These are phyloP conservation scores for Lampropteryx suffumata DNA, from an alignment of 2,888 invertebrate genomes.

Conservation along the genomic window DNA sequence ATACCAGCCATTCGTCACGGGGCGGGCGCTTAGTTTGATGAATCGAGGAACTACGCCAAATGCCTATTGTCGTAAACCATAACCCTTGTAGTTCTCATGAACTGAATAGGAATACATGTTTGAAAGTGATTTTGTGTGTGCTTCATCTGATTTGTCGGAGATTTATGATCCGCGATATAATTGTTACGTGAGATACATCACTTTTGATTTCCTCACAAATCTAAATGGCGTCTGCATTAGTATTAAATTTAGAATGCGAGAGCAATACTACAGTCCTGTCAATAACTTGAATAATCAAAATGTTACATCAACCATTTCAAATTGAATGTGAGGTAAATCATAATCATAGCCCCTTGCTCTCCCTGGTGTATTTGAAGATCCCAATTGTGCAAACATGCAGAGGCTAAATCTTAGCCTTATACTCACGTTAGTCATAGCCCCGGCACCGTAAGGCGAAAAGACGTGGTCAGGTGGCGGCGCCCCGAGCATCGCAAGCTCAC, in stretches of 20 bases:
- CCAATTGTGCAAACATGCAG: too few species aligned
- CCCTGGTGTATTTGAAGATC: too few species aligned
- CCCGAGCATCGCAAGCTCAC: conserved; percentile 81
- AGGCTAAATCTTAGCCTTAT: too few species aligned
- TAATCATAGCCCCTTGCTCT: too few species aligned
- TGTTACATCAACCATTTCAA: too few species aligned
- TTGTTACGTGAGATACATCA: conserved; percentile 12
- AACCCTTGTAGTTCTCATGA: conserved; percentile 55
- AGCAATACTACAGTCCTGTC: too few species aligned
- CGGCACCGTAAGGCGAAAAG: conserved; percentile 85
- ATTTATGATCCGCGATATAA: conserved; percentile 14
- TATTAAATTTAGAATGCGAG: too few species aligned
- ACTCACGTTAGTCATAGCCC: conserved; percentile 86
- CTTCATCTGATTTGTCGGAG: conserved; percentile 15
- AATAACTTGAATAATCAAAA: too few species aligned
- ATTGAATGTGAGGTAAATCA: too few species aligned
- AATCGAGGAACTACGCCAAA: conserved; percentile 69
- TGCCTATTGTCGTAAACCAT: conserved; percentile 53
- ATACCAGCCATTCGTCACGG: conserved; percentile 56
- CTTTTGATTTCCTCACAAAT: neutral
- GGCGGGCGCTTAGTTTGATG: conserved; percentile 50
- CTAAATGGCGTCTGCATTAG: too few species aligned
- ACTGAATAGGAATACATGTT: conserved; percentile 29
- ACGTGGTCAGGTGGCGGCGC: conserved; percentile 83
- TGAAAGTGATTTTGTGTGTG: conserved; percentile 24